Evolutionary conservation across 2,888 invertebrate genomes (phyloP), one percentile per base, ranked within the genome.

Genomic region (Octonoba sinensis): DNA sequence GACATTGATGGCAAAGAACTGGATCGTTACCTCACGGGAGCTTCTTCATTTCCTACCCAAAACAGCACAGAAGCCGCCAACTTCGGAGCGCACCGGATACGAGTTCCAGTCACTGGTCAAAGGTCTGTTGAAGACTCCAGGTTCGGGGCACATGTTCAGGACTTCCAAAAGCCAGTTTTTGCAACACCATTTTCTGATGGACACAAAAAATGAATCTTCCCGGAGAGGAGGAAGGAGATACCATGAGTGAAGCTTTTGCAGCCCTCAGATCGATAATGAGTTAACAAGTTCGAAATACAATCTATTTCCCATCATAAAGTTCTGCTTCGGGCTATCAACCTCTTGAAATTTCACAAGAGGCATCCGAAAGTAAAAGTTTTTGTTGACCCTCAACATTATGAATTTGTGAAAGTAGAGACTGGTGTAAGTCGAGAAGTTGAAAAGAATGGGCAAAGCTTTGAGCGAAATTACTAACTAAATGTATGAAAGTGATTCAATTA

Each of bases 1-100:
- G 82, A 82, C 47, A 82, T 82, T 11, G 82, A 82, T 54, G 76
- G 76, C 0, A 82, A 76, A 24, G 82, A 82, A 60, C 66, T 82
- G 22, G 82, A 82, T 20, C 76, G 76, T 15, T 82, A 82, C 36
- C 60, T 82, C 16, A 75, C 57, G 3, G 82, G 75, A 16, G 60
- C 73, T 0, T 24, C 67, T 12, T 59, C 78, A 4, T 60, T 56
- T 22, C 57, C 44, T 20, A 8, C 56, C 1, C 18, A 60, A n/a
- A 59, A 12, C 24, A 16, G 27, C 16, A 54, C 36, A 36, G 36
- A 36, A 36, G 8, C 36, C 36, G 8, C 36, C 8, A 36, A 36
- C 36, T 36, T 36, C 11, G 36, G 36, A 3, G 36, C 36, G 1
- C 36, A 36, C 36, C 36, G 36, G 8, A 36, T 36, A 36, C 36